Conservation (phyloP, 2,888 invertebrate species). For the Cenopis cana region DNA sequence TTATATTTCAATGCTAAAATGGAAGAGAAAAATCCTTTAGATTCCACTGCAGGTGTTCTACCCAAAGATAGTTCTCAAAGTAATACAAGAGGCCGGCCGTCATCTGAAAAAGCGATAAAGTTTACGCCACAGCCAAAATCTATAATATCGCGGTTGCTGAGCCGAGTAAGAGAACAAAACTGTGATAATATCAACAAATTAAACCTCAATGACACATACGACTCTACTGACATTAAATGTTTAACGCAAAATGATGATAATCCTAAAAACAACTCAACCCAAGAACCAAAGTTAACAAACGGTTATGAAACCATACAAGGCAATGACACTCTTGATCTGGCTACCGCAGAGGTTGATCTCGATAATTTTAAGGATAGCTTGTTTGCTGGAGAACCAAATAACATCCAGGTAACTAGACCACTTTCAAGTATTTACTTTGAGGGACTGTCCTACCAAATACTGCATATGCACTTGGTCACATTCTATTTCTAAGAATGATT, state of each 20-base stretch:
- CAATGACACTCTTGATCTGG: constrained; percentile 13
- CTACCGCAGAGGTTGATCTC: constrained; percentile 2
- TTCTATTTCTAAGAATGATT: too few relatives aligned
- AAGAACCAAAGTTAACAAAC: constrained; percentile 10
- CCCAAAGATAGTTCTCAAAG: constrained; percentile 44
- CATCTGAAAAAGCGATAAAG: constrained; percentile 54
- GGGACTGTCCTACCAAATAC: too few relatives aligned
- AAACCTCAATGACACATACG: background rate
- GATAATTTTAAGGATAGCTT: constrained; percentile 6
- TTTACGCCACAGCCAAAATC: constrained; percentile 72
- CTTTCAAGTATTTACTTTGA: background rate
- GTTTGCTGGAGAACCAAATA: constrained; percentile 5
- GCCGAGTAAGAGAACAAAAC: constrained; percentile 51
- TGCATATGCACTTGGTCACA: background rate
- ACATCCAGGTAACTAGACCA: constrained; percentile 15
- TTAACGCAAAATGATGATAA: background rate
- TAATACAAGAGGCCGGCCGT: constrained; percentile 68
- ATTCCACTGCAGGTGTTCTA: constrained; percentile 39
- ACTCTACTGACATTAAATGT: background rate
- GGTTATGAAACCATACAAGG: constrained; percentile 3
- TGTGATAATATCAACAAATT: constrained; percentile 27
- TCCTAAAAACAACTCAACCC: background rate
- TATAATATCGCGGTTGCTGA: constrained; percentile 66
- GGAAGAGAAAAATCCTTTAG: constrained; percentile 62
- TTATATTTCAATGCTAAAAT: constrained; percentile 18